Base-by-base conservation (phyloP, 1,140 invertebrate species). In the Phortica variegata region DNA sequence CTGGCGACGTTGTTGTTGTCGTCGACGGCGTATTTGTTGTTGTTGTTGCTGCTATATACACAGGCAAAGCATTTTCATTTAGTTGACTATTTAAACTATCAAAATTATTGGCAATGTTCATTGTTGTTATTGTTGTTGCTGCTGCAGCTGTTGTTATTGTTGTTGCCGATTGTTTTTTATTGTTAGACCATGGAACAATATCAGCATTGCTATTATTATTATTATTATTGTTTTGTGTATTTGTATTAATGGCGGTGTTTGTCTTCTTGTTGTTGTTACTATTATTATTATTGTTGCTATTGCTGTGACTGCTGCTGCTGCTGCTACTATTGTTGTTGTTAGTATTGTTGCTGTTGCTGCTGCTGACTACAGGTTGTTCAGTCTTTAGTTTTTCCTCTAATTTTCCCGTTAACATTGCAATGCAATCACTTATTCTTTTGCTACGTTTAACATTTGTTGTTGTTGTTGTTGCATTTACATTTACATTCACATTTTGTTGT, bases 351-450 rank as follows among this genome's bases (percentile, higher is more conserved):
- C 32, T 33, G 13, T 17, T 20, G 17, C 17, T 33, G 21, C 15
- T 7, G 33, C 23, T 17, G 15, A 7, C 12, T 31, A 31, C 7
- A 12, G 36, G 56, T 29, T 65, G 51, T 54, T 73, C 70, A 45
- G 70, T 73, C 49, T 73, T 73, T 9, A 76, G 49, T 55, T 77
- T 75, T 58, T 78, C 73, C 52, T 77, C 71, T 33, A 79, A 54
- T 63, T 81, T 81, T 32, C 77, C 79, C 1, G 79, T 80, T 15
- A 81, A 57, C 79, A 81, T 80, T 10, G 80, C 80, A 20, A 81
- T 81, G 60, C 80, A 81, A 61, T 80, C 80, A 58, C 79, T 80
- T 13, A 81, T 77, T 62, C 79, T 75, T 45, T 75, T 80, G 75
- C 56, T 73, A 46, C 69, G 73, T 62, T 65, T 75, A 47, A 50